Evolutionary conservation across 1,140 invertebrate species (phyloP).

Genomic region (Batillaria attramentaria): DNA sequence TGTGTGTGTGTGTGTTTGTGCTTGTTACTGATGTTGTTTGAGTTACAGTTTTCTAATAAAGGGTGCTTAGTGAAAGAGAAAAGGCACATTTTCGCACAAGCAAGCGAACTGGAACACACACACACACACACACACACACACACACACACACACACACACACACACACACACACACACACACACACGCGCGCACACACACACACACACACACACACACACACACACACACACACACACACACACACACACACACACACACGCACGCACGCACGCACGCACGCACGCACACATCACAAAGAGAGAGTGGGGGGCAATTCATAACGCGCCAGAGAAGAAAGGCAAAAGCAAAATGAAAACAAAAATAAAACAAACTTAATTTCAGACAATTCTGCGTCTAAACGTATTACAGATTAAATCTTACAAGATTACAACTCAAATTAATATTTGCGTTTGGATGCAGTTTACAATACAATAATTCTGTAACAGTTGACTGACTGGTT

Average conservation of each 20-base stretch:
- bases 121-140: not conserved
- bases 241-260: not conserved
- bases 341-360: too few relatives aligned
- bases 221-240: slow-evolving; percentile 24
- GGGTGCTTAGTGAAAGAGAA: slow-evolving; percentile 27
- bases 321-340: not conserved
- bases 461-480: too few relatives aligned
- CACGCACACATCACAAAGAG: not conserved
- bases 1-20: slow-evolving; percentile 24
- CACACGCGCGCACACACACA: not conserved
- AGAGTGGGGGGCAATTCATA: not conserved
- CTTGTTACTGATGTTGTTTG: not conserved
- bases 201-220: not conserved
- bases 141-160: not conserved
- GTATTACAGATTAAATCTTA: too few relatives aligned
- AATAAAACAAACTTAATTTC: not conserved
- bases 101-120: not conserved
- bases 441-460: too few relatives aligned
- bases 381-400: too few relatives aligned
- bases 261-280: not conserved
- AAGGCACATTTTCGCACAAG: not conserved
- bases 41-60: not conserved
- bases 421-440: too few relatives aligned
- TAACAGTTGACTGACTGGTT: not conserved
- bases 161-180: not conserved